A percentile compares a stretch with the other conserved stretches of the same genome.
These are phyloP conservation scores for Sylvicola fuscatus DNA, from an alignment of 2,888 invertebrate species.

Conservation along the genomic window DNA sequence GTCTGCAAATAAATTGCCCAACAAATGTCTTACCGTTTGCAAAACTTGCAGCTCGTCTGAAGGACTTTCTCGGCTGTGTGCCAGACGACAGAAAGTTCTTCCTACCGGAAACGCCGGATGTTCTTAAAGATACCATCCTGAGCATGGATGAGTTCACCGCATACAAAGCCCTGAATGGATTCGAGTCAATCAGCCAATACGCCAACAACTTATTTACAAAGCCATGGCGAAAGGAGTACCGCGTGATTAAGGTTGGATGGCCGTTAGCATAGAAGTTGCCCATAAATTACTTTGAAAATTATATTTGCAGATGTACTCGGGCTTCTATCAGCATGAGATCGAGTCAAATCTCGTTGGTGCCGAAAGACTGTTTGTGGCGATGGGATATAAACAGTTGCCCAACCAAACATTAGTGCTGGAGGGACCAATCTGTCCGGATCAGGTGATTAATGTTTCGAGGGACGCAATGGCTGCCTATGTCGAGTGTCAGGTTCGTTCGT, in stretches of 20 bases:
- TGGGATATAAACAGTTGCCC: slow-evolving; percentile 55
- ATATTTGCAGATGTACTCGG: slow-evolving; percentile 53
- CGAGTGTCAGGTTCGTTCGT: slow-evolving; percentile 51
- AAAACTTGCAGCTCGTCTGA: slow-evolving; percentile 42
- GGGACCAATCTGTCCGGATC: slow-evolving; percentile 63
- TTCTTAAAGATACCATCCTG: slow-evolving; percentile 50
- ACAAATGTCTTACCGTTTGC: neutral
- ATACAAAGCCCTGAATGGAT: slow-evolving; percentile 59
- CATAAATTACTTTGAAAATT: too few species aligned
- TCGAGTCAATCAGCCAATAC: slow-evolving; percentile 67
- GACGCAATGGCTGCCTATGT: slow-evolving; percentile 74
- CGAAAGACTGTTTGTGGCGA: slow-evolving; percentile 52
- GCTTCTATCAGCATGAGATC: slow-evolving; percentile 74
- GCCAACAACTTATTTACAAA: slow-evolving; percentile 68
- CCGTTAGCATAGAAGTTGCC: too few species aligned
- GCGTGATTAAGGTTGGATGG: slow-evolving; percentile 47
- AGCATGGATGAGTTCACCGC: slow-evolving; percentile 56
- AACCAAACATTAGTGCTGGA: slow-evolving; percentile 34
- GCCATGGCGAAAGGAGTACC: slow-evolving; percentile 78
- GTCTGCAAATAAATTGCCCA: too few species aligned
- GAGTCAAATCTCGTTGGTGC: slow-evolving; percentile 60
- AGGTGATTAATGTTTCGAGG: slow-evolving; percentile 54
- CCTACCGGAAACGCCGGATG: slow-evolving; percentile 50
- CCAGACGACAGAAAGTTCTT: slow-evolving; percentile 63
- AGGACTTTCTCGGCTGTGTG: slow-evolving; percentile 54